Percentiles rank a stretch among this genome's conserved stretches.
These are phyloP conservation scores for Linnaemya tessellans DNA, from an alignment of 2,888 invertebrate species.

Conservation along the genomic window DNA sequence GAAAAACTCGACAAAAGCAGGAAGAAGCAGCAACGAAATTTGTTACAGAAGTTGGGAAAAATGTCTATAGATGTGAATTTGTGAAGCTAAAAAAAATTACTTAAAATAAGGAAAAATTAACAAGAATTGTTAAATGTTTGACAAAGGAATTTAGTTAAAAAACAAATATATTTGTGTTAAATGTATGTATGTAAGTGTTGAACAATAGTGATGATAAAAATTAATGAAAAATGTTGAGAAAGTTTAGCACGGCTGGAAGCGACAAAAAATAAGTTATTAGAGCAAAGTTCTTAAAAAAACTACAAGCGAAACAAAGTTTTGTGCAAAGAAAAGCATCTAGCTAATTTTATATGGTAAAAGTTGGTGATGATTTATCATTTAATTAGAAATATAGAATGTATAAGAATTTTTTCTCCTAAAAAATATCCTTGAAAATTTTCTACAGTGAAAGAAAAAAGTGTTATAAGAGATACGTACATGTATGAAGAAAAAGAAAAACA, in stretches of 20 bases:
- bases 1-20: slow-evolving; percentile 50
- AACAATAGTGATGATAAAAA: slow-evolving; percentile 16
- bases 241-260: slow-evolving; percentile 12
- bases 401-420: slow-evolving; percentile 66
- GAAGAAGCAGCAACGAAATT: slow-evolving; percentile 64
- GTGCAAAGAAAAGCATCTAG: slow-evolving; percentile 6
- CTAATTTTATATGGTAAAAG: slow-evolving; percentile 2
- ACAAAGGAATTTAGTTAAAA: slow-evolving; percentile 12
- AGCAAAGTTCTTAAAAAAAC: slow-evolving; percentile 5
- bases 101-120: slow-evolving; percentile 22
- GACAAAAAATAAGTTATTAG: slow-evolving; percentile 3
- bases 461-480: slow-evolving; percentile 39
- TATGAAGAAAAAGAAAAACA: slow-evolving; percentile 32
- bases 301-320: background rate
- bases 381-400: slow-evolving; percentile 58
- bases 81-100: slow-evolving; percentile 40
- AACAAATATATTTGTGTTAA: slow-evolving; percentile 14
- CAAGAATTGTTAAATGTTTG: slow-evolving; percentile 18
- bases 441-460: slow-evolving; percentile 63
- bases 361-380: slow-evolving; percentile 47
- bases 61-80: slow-evolving; percentile 49
- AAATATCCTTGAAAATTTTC: slow-evolving; percentile 70
- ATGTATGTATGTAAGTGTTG: slow-evolving; percentile 1
- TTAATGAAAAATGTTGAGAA: background rate
- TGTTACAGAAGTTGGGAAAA: slow-evolving; percentile 59